These are phyloP conservation scores for Orycteropus afer DNA, from an alignment of 2,113 vertebrate species.

Conservation along the genomic window DNA sequence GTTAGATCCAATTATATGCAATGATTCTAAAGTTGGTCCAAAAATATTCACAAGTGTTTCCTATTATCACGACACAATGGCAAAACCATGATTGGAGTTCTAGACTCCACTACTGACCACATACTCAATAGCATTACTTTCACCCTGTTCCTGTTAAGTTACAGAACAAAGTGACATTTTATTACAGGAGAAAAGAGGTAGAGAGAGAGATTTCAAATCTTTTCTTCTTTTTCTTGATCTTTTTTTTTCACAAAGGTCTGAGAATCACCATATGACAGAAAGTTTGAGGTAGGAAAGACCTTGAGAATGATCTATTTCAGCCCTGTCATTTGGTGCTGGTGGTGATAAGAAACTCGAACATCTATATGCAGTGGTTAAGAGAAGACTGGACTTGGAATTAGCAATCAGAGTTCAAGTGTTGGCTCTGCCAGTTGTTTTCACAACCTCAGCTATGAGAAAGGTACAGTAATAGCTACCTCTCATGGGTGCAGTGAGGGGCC, in stretches of 20 bases:
- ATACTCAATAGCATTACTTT: background rate
- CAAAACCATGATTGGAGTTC: background rate
- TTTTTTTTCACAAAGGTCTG: background rate
- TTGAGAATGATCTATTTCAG: background rate
- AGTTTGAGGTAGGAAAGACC: background rate
- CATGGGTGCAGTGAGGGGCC: background rate
- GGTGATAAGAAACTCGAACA: background rate
- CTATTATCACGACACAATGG: background rate
- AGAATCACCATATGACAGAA: background rate
- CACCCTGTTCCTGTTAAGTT: background rate
- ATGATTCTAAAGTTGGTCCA: conserved; percentile 4
- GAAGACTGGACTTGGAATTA: background rate
- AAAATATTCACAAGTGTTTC: background rate
- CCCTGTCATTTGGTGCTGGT: background rate
- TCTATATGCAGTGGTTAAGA: background rate
- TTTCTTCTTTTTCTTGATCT: background rate
- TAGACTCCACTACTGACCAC: background rate
- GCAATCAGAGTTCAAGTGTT: background rate
- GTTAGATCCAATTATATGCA: background rate
- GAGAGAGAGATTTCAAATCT: background rate
- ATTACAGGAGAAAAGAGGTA: background rate
- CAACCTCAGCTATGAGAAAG: background rate
- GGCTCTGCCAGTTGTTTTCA: background rate
- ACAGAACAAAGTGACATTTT: background rate
- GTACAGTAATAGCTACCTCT: background rate